Evolutionary conservation across 2,113 vertebrate species (phyloP).

Genomic region (Ascaphus truei): DNA sequence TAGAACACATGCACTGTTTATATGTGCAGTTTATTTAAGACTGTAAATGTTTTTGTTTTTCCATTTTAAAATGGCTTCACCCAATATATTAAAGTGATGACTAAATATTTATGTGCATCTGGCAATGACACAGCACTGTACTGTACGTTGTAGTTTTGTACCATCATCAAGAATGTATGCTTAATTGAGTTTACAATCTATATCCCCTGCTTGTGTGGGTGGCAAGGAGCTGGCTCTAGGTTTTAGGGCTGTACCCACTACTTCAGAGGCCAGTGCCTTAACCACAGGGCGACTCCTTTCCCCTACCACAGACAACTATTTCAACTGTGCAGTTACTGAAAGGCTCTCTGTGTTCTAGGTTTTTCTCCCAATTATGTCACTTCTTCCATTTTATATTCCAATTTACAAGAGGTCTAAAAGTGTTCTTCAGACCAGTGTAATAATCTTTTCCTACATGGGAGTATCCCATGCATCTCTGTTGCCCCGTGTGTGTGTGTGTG

Average conservation of each 20-base stretch:
- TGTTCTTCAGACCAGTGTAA: neutral
- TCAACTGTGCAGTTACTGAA: slow-evolving; percentile 11
- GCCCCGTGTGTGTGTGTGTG: slow-evolving; percentile 1
- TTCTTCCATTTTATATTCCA: slow-evolving; percentile 15
- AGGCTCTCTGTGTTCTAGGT: slow-evolving; percentile 13
- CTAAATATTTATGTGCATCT: too few relatives aligned
- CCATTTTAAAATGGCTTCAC: too few relatives aligned
- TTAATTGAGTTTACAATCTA: neutral
- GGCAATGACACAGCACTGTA: too few relatives aligned
- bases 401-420: neutral
- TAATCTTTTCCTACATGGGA: slow-evolving; percentile 35
- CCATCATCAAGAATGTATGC: too few relatives aligned
- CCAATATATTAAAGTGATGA: too few relatives aligned
- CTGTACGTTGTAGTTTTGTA: too few relatives aligned
- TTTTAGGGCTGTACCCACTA: neutral
- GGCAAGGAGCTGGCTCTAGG: neutral
- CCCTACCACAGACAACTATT: neutral
- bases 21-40: too few relatives aligned
- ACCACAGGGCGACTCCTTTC: neutral
- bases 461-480: slow-evolving; percentile 1
- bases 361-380: slow-evolving; percentile 21
- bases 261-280: slow-evolving; percentile 9
- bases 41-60: too few relatives aligned
- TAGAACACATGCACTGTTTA: too few relatives aligned
- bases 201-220: neutral